Conservation (phyloP, 2,888 invertebrate species). For the Leptopilina drosophilae region DNA sequence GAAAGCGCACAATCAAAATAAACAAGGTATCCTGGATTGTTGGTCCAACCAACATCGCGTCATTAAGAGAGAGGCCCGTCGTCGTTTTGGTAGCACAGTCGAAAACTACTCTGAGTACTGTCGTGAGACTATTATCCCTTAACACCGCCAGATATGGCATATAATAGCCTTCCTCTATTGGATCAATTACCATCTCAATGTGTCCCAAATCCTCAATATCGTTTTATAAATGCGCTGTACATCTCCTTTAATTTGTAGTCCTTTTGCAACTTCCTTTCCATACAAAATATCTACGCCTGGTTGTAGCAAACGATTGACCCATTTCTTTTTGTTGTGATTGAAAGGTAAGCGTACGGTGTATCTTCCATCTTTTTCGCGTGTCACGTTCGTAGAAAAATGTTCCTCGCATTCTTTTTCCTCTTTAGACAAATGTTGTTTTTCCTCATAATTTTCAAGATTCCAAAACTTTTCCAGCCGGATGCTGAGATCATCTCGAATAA, state of each 20-base stretch:
- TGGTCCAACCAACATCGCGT: conserved; percentile 30
- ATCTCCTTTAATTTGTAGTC: conserved; percentile 43
- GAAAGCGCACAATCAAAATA: conserved; percentile 3
- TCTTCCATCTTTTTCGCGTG: not conserved
- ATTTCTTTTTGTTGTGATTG: not conserved
- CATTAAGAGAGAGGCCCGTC: conserved; percentile 41
- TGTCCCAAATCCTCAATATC: conserved; percentile 46
- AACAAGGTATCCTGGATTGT: conserved; percentile 14
- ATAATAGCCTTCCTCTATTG: not conserved
- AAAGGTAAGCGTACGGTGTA: conserved; percentile 35
- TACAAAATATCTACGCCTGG: conserved; percentile 41
- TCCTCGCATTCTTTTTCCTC: not conserved
- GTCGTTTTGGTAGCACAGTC: not conserved
- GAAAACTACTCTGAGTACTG: not conserved
- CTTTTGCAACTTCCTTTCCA: conserved; percentile 41
- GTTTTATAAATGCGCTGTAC: conserved; percentile 46
- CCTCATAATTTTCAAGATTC: not conserved
- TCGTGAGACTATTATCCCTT: not conserved
- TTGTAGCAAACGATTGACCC: conserved; percentile 44
- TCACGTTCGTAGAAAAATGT: not conserved
- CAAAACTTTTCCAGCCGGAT: conserved; percentile 2
- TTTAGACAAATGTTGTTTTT: not conserved
- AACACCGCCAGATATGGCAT: conserved; percentile 10
- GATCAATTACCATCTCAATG: conserved; percentile 31
- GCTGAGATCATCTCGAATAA: not conserved